Evolutionary conservation across 2,888 invertebrate genomes (phyloP), one percentile per base, ranked within the genome.

Genomic region (Brachyptera risi): DNA sequence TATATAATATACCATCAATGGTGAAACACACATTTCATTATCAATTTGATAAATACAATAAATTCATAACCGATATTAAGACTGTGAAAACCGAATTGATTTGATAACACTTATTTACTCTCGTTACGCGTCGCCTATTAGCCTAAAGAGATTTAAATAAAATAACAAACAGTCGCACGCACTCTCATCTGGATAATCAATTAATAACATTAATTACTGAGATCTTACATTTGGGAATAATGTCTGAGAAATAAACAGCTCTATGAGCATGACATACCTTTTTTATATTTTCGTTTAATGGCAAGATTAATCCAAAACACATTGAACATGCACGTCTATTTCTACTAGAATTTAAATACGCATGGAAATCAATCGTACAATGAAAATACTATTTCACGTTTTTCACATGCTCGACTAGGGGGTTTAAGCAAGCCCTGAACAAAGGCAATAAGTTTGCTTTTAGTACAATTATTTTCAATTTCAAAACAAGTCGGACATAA

Each of bases 331-430:
- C 11, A 31, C 7, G 11, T 31, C 31, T 31, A 31, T 7, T 5
- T 31, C 5, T 31, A 31, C 5, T 5, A 31, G 11, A 31, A 44
- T 44, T 44, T 21, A 44, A 17, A 44, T 44, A 19, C 5, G 31
- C 31, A 31, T 31, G 31, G 31, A 31, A 31, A 31, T 7, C 5
- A 31, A 31, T 7, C 31, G 31, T 7, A 19, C 35, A 17, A 35
- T 54, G 27, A 35, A 51, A 37, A 37, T 54, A 47, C 35, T 54
- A n/a, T n/a, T n/a, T n/a, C n/a, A n/a, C n/a, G n/a, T n/a, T n/a
- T 54, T 54, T 54, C 19, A 35, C 54, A 37, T 19, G 17, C 13
- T 54, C 31, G 54, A 54, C 54, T 54, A 54, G 54, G 17, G 13
- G 11, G 11, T 44, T 37, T 21, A 47, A 47, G 47, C 47, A 37